Evolutionary conservation across 1,140 invertebrate species (phyloP), one percentile per base, ranked within the genome.

Genomic region (Calycopis cecrops): DNA sequence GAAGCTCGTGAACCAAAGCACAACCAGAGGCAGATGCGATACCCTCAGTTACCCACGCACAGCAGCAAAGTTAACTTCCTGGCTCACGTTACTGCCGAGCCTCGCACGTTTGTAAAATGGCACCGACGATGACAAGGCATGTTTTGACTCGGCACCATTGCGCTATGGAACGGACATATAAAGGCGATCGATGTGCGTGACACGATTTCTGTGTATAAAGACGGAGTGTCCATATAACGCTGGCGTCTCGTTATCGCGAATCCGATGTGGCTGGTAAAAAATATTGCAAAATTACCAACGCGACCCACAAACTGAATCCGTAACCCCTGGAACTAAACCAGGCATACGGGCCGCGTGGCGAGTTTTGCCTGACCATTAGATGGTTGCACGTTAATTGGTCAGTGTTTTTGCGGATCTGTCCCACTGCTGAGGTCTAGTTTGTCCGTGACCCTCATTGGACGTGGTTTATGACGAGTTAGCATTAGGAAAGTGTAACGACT

Each of bases 291-390:
- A 53, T 59, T 54, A 44, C 57, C 21, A 48, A 9, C 44, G 47
- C 52, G 48, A 53, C 57, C 55, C 33, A 57, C 33, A 54, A 56
- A 56, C 10, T 33, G 35, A 60, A 55, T 64, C 52, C 55, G 58
- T 42, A 35, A 16, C 47, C 52, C 38, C 42, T 48, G 17, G 35
- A 64, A 57, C 62, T 58, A 58, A 60, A 64, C 62, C 55, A 64
- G 62, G 59, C 55, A 54, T 60, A 48, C 57, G 52, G 58, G 62
- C 58, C 50, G 57, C 58, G 55, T 35, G 61, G 38, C 35, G 48
- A 60, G 49, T 51, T 42, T 34, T 44, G 53, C 17, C 52, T 37
- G 51, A 47, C 51, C 56, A 53, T 40, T 53, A 9, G 18, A 12
- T 9, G 14, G 17, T 12, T 28, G 21, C 35, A 28, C 18, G 17